Evolutionary conservation across 2,888 invertebrate genomes (phyloP).

Genomic region (Smittia aterrima): DNA sequence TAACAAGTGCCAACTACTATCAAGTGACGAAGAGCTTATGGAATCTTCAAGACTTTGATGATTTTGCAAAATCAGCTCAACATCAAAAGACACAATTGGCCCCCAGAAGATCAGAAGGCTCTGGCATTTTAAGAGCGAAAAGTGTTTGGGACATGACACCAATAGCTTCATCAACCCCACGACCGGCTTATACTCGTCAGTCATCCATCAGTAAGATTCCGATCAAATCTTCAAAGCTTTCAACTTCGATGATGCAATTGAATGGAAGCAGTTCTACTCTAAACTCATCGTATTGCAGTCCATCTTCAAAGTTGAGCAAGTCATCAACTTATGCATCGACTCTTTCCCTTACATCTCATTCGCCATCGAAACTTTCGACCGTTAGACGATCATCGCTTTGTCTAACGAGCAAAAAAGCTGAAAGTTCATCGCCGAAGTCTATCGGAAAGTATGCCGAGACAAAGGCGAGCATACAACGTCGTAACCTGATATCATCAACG

Average conservation of each 20-base stretch:
- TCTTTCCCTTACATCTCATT: neutral
- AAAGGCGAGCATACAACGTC: slow-evolving; percentile 28
- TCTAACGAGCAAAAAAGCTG: neutral
- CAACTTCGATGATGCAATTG: slow-evolving; percentile 38
- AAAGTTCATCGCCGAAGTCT: slow-evolving; percentile 2
- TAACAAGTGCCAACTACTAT: slow-evolving; percentile 53
- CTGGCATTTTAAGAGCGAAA: slow-evolving; percentile 56
- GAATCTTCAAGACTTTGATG: slow-evolving; percentile 61
- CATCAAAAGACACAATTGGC: slow-evolving; percentile 50
- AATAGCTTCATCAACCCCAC: slow-evolving; percentile 49
- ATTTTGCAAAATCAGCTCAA: slow-evolving; percentile 57
- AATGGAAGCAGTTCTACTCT: slow-evolving; percentile 46
- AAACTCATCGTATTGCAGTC: neutral
- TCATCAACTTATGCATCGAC: slow-evolving; percentile 30
- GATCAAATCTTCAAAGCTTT: slow-evolving; percentile 48
- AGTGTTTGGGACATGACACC: slow-evolving; percentile 58
- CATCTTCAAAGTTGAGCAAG: slow-evolving; percentile 1
- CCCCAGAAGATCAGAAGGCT: slow-evolving; percentile 2
- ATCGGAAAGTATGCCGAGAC: slow-evolving; percentile 36
- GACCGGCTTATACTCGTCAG: slow-evolving; percentile 47
- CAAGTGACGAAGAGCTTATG: slow-evolving; percentile 61
- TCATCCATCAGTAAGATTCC: slow-evolving; percentile 64
- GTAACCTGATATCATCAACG: slow-evolving; percentile 22
- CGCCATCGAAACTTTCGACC: neutral
- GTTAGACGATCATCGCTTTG: neutral